Base-by-base conservation (phyloP, 2,113 vertebrate species). In the Hyla sarda region DNA sequence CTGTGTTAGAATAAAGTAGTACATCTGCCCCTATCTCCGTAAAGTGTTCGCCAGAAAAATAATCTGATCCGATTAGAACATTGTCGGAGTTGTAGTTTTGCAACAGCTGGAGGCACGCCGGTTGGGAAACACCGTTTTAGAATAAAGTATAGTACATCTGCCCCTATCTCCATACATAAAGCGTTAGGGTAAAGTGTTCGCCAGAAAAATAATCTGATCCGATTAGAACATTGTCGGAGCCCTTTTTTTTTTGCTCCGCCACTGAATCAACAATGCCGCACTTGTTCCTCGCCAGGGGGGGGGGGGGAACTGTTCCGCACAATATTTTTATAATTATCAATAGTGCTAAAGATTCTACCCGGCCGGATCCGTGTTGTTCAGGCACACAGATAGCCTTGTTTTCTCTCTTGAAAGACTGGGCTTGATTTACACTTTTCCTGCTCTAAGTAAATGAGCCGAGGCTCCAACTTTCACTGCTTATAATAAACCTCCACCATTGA, bases 261-360 rank as follows among this genome's bases (percentile, higher is more conserved):
- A 16, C 34, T 78, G 60, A 62, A 85, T 85, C 67, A 56, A 85
- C 75, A 85, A 85, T 85, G 73, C 5, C 25, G 67, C 74, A 78
- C 74, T 78, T 78, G 73, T 78, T 69, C 73, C 28, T 65, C 7
- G 3, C 41, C 0, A 3, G n/a, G 19, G 37, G 83, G 76, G 65
- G 76, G 2, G n/a, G 19, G 37, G 83, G 76, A 76, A 84, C 16
- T 58, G 83, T 76, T 84, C 83, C 30, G 9, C 58, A 78, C 54
- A 78, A 85, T 85, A 78, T 85, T 85, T 78, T 85, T 48, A 85
- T 67, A 85, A 85, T 78, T 69, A 85, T 78, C 83, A 85, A 85
- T 78, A 54, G 75, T 85, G 83, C 41, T 78, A 85, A 76, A 84
- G 72, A 84, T 76, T 84, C 41, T 69, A 85, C 47, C 69, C 47